Conservation (phyloP, 1,140 invertebrate species). For the Cataglyphis hispanica region DNA sequence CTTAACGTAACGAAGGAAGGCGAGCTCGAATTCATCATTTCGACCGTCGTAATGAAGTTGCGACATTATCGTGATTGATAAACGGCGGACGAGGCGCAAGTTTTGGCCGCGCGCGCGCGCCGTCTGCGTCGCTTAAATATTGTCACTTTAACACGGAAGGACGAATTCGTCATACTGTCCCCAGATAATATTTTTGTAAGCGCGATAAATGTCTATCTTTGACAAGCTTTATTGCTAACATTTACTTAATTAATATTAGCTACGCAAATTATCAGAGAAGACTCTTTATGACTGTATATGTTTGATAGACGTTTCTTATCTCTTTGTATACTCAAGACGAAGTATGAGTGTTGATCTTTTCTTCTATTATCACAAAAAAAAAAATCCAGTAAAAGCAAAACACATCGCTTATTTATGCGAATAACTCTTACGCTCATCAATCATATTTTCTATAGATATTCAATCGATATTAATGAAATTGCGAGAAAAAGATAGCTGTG, state of each 20-base stretch:
- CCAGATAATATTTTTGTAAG: slow-evolving; percentile 38
- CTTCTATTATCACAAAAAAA: neutral
- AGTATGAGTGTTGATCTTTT: neutral
- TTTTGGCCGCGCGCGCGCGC: slow-evolving; percentile 5
- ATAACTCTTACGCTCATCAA: neutral
- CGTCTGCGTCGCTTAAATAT: slow-evolving; percentile 17
- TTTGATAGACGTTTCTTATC: neutral
- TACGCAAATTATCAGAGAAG: neutral
- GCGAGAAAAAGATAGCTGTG: neutral
- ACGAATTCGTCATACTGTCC: slow-evolving; percentile 39
- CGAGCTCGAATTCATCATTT: slow-evolving; percentile 21
- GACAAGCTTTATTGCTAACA: slow-evolving; percentile 21
- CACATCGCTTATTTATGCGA: neutral
- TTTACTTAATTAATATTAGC: slow-evolving; percentile 47
- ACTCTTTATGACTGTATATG: neutral
- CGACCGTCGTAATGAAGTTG: slow-evolving; percentile 50
- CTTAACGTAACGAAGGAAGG: slow-evolving; percentile 29
- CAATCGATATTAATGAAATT: neutral
- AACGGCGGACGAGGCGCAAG: slow-evolving; percentile 13
- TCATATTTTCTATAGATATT: slow-evolving; percentile 1
- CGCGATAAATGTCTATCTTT: slow-evolving; percentile 13
- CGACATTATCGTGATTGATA: slow-evolving; percentile 52
- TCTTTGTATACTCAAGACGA: neutral
- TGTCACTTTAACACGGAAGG: slow-evolving; percentile 32
- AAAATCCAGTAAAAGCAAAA: neutral